Conservation (phyloP, 2,888 invertebrate species). For the Callyntrura guangdongensis region DNA sequence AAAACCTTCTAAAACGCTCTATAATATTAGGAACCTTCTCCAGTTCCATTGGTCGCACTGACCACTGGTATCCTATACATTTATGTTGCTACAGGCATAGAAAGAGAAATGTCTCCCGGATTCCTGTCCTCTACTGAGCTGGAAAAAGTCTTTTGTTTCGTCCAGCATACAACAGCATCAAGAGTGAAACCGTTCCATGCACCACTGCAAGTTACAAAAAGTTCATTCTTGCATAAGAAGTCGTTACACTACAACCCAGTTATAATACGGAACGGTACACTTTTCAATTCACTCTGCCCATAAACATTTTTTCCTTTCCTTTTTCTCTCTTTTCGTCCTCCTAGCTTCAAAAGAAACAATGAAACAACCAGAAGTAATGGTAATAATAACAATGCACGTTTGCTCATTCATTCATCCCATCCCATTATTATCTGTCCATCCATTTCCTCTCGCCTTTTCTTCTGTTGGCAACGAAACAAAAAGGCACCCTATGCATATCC, state of each 20-base stretch:
- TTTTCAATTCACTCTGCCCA: not conserved
- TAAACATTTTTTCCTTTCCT: not conserved
- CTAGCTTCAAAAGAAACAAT: not conserved
- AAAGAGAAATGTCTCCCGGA: too few species aligned
- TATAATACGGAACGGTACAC: not conserved
- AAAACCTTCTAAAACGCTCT: too few species aligned
- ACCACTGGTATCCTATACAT: too few species aligned
- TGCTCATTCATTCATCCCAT: slow-evolving; percentile 25
- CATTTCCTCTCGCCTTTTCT: not conserved
- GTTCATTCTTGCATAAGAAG: slow-evolving; percentile 3
- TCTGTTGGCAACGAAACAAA: slow-evolving; percentile 26
- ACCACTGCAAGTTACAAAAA: too few species aligned
- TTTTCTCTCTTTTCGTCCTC: not conserved
- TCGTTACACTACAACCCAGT: not conserved
- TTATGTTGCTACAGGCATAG: not conserved
- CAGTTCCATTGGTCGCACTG: too few species aligned
- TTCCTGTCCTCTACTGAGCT: too few species aligned
- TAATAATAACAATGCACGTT: slow-evolving; percentile 6
- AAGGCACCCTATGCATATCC: not conserved
- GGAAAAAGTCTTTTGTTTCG: too few species aligned
- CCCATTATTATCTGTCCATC: slow-evolving; percentile 23
- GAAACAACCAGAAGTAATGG: not conserved
- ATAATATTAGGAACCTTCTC: too few species aligned
- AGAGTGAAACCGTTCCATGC: too few species aligned
- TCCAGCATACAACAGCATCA: slow-evolving; percentile 4